Base-by-base conservation (phyloP, 1,140 invertebrate species). In the Lepidurus apus region DNA sequence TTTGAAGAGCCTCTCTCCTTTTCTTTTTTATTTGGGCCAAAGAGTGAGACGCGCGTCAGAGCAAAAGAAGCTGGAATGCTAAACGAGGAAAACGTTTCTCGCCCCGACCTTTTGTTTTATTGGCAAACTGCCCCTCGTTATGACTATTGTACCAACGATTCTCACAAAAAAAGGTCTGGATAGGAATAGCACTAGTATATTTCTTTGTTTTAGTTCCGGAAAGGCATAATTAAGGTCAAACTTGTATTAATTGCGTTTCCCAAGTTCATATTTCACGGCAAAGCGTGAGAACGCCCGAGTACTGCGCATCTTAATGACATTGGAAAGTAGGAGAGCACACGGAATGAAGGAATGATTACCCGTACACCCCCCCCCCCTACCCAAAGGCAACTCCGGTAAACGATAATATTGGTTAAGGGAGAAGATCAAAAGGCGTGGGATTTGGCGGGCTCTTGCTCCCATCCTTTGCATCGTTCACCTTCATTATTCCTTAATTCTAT, bases 371-470 rank as follows among this genome's bases (percentile, higher is more conserved):
- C 47, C 47, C 47, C 47, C n/a, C 53, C n/a, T n/a, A 6, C 53
- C 7, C 53, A 65, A 65, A 21, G 53, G 53, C 53, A 65, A 65
- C 17, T n/a, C 53, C 53, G 21, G n/a, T 65, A 13, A 65, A 65
- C 6, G 53, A 7, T 65, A 17, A 65, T 4, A 21, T 13, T n/a
- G 53, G 53, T n/a, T n/a, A 65, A 65, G 53, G 53, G 53, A 65
- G 53, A 65, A 65, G 53, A 65, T 65, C 53, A 65, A 65, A 65
- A 65, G 53, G 53, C 53, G n/a, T 65, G 53, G 53, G 53, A 65
- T 65, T 65, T 65, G 53, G 13, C 3, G 53, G 53, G 53, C 17
- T 65, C 21, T 65, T 13, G 13, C 53, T 65, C 53, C 53, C 53
- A 17, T 65, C 17, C 21, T 65, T 65, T 65, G 17, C 53, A 21